These are phyloP conservation scores for Eulemur rubriventer DNA, from an alignment of 2,797 vertebrate genomes.

Conservation along the genomic window DNA sequence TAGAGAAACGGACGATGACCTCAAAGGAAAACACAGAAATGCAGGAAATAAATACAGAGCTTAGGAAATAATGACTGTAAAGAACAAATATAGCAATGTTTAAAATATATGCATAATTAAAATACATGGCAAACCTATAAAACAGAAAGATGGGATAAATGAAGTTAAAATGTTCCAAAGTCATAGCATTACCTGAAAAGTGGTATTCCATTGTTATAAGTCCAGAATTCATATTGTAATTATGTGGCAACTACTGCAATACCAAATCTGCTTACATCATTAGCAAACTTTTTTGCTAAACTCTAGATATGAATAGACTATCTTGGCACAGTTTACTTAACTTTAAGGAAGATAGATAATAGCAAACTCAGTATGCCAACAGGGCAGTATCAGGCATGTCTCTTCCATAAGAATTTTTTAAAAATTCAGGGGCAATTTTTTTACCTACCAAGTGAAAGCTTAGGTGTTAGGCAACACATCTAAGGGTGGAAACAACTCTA, in stretches of 20 bases:
- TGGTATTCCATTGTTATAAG: background rate
- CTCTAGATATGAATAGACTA: background rate
- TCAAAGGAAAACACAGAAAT: background rate
- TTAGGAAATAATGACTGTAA: background rate
- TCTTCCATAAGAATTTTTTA: background rate
- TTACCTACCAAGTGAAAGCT: background rate
- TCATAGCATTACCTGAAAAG: background rate
- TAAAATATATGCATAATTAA: conserved; percentile 11
- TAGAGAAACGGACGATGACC: background rate
- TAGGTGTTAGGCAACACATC: background rate
- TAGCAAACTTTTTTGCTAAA: background rate
- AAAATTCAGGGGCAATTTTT: background rate
- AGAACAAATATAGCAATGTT: background rate
- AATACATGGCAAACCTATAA: background rate
- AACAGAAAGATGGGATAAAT: background rate
- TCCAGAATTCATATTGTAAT: background rate
- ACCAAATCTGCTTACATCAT: background rate
- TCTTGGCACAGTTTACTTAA: background rate
- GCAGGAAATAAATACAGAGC: background rate
- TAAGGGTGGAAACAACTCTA: background rate
- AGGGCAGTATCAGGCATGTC: background rate
- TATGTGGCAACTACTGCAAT: background rate
- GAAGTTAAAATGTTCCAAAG: background rate
- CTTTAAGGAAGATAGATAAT: background rate
- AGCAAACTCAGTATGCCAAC: background rate